These are phyloP conservation scores for Podabrus alpinus DNA, from an alignment of 2,888 invertebrate species.

Conservation along the genomic window DNA sequence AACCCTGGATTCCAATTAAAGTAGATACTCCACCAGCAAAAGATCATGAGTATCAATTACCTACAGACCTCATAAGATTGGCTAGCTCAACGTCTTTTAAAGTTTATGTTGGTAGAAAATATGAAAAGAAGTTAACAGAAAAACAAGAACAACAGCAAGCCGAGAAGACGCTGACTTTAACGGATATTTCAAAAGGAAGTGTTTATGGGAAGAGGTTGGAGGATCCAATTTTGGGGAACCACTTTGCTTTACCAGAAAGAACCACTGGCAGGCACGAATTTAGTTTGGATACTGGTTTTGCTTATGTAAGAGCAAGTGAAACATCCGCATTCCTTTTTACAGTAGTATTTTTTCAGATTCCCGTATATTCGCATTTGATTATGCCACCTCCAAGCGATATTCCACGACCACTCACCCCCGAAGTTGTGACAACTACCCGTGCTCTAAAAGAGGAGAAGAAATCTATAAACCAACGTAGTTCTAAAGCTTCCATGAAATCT, in stretches of 20 bases:
- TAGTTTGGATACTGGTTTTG: constrained; percentile 65
- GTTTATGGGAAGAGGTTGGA: constrained; percentile 62
- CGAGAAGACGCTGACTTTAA: constrained; percentile 50
- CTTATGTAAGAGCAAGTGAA: constrained; percentile 53
- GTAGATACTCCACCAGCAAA: constrained; percentile 53
- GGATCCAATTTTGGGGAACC: constrained; percentile 63
- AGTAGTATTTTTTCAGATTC: constrained; percentile 59
- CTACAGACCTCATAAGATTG: constrained; percentile 74
- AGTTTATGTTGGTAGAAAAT: constrained; percentile 49
- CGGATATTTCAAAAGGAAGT: constrained; percentile 54
- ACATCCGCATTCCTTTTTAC: background rate
- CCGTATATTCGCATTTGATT: constrained; percentile 70
- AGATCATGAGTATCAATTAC: constrained; percentile 62
- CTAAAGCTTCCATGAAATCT: background rate
- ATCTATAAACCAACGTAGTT: background rate
- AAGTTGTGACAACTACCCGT: constrained; percentile 10
- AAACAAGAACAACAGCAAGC: constrained; percentile 60
- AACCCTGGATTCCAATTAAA: constrained; percentile 62
- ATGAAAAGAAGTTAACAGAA: constrained; percentile 56
- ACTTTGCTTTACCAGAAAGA: constrained; percentile 61
- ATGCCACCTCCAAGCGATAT: constrained; percentile 64
- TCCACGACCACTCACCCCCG: constrained; percentile 53
- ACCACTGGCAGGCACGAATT: constrained; percentile 59
- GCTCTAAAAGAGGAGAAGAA: constrained; percentile 2
- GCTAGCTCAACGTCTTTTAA: constrained; percentile 79